Conservation (phyloP, 2,888 invertebrate genomes). For the Caenorhabditis afra region DNA sequence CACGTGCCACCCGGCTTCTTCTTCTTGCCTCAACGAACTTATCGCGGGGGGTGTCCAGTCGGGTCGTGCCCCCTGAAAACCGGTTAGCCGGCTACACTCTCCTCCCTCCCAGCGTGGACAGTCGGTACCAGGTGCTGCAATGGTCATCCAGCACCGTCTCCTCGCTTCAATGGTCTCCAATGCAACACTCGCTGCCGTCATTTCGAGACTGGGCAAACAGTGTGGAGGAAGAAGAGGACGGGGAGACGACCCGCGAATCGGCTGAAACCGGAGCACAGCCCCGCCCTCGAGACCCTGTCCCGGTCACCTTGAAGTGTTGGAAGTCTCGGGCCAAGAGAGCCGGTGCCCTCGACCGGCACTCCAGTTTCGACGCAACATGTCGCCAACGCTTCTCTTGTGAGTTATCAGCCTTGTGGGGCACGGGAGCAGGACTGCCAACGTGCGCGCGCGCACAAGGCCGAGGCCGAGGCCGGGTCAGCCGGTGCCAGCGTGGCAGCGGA, state of each 20-base stretch:
- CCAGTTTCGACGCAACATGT: slow-evolving; percentile 35
- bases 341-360: slow-evolving; percentile 32
- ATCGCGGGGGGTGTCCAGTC: slow-evolving; percentile 11
- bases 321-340: slow-evolving; percentile 1
- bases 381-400: slow-evolving; percentile 43
- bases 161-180: slow-evolving; percentile 50
- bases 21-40: background rate
- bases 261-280: slow-evolving; percentile 27
- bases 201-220: slow-evolving; percentile 1
- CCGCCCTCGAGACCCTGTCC: slow-evolving; percentile 1
- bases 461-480: background rate
- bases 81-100: slow-evolving; percentile 21
- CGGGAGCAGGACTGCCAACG: slow-evolving; percentile 3
- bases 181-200: slow-evolving; percentile 29
- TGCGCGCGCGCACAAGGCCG: background rate
- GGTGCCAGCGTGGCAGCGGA: slow-evolving; percentile 17
- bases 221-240: background rate
- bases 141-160: slow-evolving; percentile 10
- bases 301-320: slow-evolving; percentile 35
- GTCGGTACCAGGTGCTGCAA: slow-evolving; percentile 51
- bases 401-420: slow-evolving; percentile 21
- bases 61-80: slow-evolving; percentile 20
- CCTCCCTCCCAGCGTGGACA: slow-evolving; percentile 14
- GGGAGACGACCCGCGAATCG: background rate
- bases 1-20: slow-evolving; percentile 7